Evolutionary conservation across 2,113 vertebrate genomes (phyloP).

Genomic region (Rafetus swinhoei): DNA sequence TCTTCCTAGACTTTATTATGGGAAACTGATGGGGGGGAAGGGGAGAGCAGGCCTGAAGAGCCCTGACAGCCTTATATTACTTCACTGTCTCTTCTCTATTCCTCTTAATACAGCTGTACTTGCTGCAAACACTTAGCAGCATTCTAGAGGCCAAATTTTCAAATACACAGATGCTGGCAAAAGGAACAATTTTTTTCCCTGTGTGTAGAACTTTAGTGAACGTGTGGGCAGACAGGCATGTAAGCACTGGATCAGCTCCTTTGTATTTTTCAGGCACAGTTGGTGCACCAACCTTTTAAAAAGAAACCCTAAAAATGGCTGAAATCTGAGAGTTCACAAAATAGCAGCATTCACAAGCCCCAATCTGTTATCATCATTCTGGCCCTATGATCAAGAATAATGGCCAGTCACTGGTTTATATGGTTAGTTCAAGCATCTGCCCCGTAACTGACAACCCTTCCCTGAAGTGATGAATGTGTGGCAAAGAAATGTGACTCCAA

Average conservation of each 20-base stretch:
- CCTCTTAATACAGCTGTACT: fast-evolving
- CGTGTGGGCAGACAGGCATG: not conserved
- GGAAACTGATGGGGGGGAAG: not conserved
- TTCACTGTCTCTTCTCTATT: not conserved
- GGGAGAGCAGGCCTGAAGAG: not conserved
- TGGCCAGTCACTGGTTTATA: not conserved
- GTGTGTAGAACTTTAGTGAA: not conserved
- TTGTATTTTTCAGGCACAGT: not conserved
- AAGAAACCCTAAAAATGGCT: not conserved
- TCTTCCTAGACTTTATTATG: not conserved
- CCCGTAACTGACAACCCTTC: not conserved
- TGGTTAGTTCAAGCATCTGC: not conserved
- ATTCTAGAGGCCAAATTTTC: not conserved
- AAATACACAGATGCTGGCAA: not conserved
- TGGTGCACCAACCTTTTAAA: not conserved
- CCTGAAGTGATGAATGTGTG: not conserved
- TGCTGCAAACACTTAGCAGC: not conserved
- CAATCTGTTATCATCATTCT: fast-evolving
- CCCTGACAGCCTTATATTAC: not conserved
- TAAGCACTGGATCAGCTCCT: not conserved
- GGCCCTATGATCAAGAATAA: fast-evolving
- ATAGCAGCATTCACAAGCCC: not conserved
- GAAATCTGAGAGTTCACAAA: not conserved
- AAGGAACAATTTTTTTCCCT: not conserved
- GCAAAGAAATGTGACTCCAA: not conserved